Percentiles rank a stretch among this genome's conserved stretches.
phyloP scores from a whole-genome alignment of 2,797 vertebrate species.

The Rhinoraja longicauda region DNA sequence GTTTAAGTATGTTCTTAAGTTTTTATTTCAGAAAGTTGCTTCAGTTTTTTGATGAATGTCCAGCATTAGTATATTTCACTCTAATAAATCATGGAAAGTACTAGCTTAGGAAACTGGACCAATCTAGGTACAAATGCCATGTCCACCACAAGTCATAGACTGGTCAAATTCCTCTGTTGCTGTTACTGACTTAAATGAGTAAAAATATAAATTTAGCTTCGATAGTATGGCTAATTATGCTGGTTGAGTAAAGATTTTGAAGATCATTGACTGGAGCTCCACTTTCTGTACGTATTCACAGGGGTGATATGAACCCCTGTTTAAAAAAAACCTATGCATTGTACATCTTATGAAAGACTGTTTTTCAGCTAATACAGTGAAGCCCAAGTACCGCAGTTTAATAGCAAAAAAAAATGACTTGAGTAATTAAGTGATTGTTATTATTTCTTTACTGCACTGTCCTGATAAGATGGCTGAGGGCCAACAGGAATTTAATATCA shows the following conservation, averaged over 20 bases:
- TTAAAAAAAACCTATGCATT: neutral
- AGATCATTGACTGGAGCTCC: neutral
- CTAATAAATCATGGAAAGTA: neutral
- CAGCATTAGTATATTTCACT: neutral
- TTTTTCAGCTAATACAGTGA: neutral
- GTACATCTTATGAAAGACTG: neutral
- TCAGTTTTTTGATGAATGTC: neutral
- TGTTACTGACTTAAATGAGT: neutral
- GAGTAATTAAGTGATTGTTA: slow-evolving; percentile 30
- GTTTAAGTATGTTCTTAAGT: neutral
- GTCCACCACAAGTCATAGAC: neutral
- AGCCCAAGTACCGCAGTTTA: neutral
- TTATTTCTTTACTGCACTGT: slow-evolving; percentile 35
- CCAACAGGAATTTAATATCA: slow-evolving; percentile 33
- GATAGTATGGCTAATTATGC: neutral
- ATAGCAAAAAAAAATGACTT: neutral
- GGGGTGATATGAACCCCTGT: neutral
- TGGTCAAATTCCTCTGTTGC: neutral
- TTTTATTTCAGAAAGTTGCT: neutral
- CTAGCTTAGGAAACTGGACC: neutral
- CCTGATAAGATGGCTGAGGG: slow-evolving; percentile 32
- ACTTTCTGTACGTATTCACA: neutral
- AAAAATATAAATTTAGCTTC: neutral
- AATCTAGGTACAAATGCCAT: neutral
- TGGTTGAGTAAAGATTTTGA: neutral